phyloP scores from a whole-genome alignment of 2,888 invertebrate genomes.

The Scaptomyza tumidula region DNA sequence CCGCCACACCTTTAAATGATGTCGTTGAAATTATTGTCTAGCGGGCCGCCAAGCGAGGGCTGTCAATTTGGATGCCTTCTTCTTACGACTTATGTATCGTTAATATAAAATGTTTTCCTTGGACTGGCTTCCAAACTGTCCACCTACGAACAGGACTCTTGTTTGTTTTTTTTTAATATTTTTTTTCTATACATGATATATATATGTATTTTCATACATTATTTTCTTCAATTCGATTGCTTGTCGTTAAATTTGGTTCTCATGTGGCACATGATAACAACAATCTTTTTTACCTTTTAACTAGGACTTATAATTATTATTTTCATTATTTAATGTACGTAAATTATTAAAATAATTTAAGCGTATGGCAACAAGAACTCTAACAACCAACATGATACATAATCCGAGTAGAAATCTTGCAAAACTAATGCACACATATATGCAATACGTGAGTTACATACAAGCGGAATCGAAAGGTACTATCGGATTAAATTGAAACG shows the following conservation, averaged over 20 bases:
- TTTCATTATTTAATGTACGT: constrained; percentile 51
- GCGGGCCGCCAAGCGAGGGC: constrained; percentile 53
- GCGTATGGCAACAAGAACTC: constrained; percentile 37
- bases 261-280: constrained; percentile 46
- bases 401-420: constrained; percentile 30
- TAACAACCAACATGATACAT: constrained; percentile 28
- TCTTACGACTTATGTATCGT: constrained; percentile 33
- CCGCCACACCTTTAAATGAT: constrained; percentile 81
- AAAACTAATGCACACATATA: constrained; percentile 23
- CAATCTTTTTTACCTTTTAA: constrained; percentile 55
- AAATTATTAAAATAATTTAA: constrained; percentile 55
- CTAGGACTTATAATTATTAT: constrained; percentile 45
- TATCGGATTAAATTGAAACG: background rate
- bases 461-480: constrained; percentile 15
- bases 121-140: constrained; percentile 55
- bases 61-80: constrained; percentile 44
- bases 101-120: constrained; percentile 43
- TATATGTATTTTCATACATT: constrained; percentile 7
- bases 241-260: constrained; percentile 35
- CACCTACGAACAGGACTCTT: constrained; percentile 34
- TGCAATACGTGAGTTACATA: constrained; percentile 65
- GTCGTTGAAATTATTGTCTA: constrained; percentile 70
- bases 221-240: constrained; percentile 31
- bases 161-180: constrained; percentile 42
- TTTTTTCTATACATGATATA: constrained; percentile 6